Percentiles rank a stretch among this genome's conserved stretches.
These are phyloP conservation scores for Ictalurus furcatus DNA, from an alignment of 2,113 vertebrate genomes.

Conservation along the genomic window DNA sequence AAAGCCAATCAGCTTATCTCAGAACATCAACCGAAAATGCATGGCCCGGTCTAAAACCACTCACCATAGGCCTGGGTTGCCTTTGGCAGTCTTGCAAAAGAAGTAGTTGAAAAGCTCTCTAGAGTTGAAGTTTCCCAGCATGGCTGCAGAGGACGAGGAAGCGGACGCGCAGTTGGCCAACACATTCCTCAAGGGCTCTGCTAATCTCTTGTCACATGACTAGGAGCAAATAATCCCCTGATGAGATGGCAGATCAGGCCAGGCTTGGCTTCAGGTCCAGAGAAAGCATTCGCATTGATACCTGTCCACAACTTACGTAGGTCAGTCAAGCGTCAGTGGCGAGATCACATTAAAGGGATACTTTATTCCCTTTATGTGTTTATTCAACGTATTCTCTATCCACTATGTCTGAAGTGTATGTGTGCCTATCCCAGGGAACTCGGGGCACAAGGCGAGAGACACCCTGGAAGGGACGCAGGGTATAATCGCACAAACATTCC, in stretches of 20 bases:
- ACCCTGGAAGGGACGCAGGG: no score
- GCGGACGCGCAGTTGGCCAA: constrained; percentile 61
- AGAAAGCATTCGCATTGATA: constrained; percentile 25
- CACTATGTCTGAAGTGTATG: background rate
- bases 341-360: background rate
- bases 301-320: constrained; percentile 43
- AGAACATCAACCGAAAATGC: constrained; percentile 13
- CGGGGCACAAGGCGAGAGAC: no score
- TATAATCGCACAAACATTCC: no score
- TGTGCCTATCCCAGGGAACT: no score
- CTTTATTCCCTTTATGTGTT: background rate
- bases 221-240: constrained; percentile 70
- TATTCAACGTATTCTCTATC: background rate
- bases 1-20: constrained; percentile 23
- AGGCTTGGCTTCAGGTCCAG: constrained; percentile 60
- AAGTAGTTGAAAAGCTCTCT: constrained; percentile 77
- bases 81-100: constrained; percentile 77
- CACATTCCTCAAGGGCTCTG: constrained; percentile 66
- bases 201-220: constrained; percentile 79
- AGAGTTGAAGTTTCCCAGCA: constrained; percentile 78
- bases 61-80: constrained; percentile 77
- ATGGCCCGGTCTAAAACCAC: constrained; percentile 49
- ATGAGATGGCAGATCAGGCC: constrained; percentile 49
- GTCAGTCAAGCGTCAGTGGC: background rate
- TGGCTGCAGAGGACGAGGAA: constrained; percentile 66